Conservation (phyloP, 2,113 vertebrate genomes). For the Paratilapia polleni region DNA sequence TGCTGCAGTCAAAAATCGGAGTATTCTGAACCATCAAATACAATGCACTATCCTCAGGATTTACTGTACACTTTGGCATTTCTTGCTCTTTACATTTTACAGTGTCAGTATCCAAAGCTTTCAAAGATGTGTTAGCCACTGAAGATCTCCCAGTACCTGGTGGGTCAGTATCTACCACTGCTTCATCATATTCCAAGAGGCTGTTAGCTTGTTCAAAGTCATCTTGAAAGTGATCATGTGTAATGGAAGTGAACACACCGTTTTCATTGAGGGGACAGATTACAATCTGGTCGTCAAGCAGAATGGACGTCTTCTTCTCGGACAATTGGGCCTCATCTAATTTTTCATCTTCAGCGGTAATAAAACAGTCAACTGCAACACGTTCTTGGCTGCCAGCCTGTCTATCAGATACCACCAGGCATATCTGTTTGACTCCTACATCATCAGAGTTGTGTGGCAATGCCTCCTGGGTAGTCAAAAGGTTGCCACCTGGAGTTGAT, state of each 20-base stretch:
- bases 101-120: not conserved
- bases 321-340: not conserved
- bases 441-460: not conserved
- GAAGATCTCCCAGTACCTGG: not conserved
- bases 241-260: not conserved
- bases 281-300: constrained; percentile 2
- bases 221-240: constrained; percentile 1
- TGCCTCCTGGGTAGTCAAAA: not conserved
- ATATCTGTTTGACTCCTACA: not conserved
- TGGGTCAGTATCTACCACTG: not conserved
- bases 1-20: not conserved
- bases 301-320: constrained; percentile 6
- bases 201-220: constrained; percentile 15
- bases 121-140: not conserved
- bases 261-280: not conserved
- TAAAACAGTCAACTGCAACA: constrained; percentile 1
- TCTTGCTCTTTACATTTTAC: constrained; percentile 7
- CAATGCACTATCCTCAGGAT: not conserved
- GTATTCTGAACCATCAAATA: not conserved
- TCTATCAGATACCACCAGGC: not conserved
- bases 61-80: not conserved
- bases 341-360: constrained; percentile 18
- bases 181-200: not conserved
- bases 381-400: not conserved
- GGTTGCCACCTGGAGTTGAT: not conserved